Evolutionary conservation across 2,113 vertebrate species (phyloP).

Genomic region (Mesitornis unicolor): DNA sequence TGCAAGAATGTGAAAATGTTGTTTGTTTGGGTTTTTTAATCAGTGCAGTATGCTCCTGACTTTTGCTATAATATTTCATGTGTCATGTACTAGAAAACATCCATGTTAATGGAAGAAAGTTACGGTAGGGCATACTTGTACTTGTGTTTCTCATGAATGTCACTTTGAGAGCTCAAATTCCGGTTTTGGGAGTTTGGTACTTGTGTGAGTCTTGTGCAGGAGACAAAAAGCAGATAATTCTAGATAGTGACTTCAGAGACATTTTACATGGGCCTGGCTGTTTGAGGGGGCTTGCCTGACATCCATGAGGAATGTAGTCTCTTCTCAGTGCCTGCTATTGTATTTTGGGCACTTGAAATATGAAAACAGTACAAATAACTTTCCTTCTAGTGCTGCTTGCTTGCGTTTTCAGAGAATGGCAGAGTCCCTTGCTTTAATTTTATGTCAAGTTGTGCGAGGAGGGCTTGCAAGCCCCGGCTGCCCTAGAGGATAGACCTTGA

Average conservation of each 20-base stretch:
- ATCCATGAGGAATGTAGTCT: not conserved
- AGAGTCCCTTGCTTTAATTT: not conserved
- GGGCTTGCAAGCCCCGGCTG: not conserved
- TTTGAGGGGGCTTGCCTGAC: not conserved
- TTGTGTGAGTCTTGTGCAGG: not conserved
- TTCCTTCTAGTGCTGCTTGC: not conserved
- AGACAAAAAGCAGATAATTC: not conserved
- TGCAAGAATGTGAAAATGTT: not conserved
- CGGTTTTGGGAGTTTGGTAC: not conserved
- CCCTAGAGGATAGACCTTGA: not conserved
- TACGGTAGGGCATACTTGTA: not conserved
- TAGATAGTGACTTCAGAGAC: not conserved
- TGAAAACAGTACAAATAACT: not conserved
- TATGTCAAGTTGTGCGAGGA: not conserved
- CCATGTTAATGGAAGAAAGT: not conserved
- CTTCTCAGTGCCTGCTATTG: not conserved
- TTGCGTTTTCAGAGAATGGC: not conserved
- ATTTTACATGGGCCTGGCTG: not conserved
- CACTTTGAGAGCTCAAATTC: not conserved
- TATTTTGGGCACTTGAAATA: not conserved
- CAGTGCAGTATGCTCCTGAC: accelerated
- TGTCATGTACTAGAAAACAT: not conserved
- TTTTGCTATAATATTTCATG: not conserved
- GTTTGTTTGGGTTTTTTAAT: not conserved
- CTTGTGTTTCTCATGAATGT: not conserved